Conservation (phyloP, 2,113 vertebrate genomes). For the Coracopsis vasa region DNA sequence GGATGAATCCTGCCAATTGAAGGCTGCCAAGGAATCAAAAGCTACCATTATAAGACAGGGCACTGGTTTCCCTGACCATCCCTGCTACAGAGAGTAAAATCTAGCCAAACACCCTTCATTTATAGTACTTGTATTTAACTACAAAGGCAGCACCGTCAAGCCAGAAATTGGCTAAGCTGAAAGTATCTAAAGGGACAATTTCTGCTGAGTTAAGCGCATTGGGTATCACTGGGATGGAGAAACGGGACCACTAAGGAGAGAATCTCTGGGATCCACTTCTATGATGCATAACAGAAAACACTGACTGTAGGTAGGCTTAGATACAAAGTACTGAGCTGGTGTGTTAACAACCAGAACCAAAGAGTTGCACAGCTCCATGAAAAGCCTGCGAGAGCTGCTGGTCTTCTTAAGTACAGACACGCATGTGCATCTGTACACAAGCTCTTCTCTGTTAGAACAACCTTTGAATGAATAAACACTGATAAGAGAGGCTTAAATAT, state of each 20-base stretch:
- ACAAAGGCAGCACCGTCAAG: background rate
- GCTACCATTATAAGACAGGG: background rate
- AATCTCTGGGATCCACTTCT: background rate
- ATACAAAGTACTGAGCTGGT: background rate
- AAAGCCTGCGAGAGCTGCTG: background rate
- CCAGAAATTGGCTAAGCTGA: background rate
- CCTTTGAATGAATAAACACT: conserved; percentile 45
- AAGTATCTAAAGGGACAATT: background rate
- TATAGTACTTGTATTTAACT: background rate
- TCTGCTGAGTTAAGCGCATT: background rate
- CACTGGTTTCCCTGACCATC: background rate
- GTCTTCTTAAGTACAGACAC: background rate
- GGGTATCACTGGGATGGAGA: background rate
- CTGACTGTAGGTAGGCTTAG: background rate
- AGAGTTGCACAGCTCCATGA: background rate
- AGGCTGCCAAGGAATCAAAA: background rate
- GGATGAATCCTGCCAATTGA: background rate
- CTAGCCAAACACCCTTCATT: background rate
- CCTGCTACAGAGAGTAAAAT: background rate
- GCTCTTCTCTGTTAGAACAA: background rate
- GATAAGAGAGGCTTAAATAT: conserved; percentile 21
- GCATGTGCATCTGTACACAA: background rate
- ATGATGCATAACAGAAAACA: background rate
- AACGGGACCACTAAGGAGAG: background rate
- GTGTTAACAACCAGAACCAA: background rate